Conservation (phyloP, 1,140 invertebrate species). For the Andrena cerasifolii region DNA sequence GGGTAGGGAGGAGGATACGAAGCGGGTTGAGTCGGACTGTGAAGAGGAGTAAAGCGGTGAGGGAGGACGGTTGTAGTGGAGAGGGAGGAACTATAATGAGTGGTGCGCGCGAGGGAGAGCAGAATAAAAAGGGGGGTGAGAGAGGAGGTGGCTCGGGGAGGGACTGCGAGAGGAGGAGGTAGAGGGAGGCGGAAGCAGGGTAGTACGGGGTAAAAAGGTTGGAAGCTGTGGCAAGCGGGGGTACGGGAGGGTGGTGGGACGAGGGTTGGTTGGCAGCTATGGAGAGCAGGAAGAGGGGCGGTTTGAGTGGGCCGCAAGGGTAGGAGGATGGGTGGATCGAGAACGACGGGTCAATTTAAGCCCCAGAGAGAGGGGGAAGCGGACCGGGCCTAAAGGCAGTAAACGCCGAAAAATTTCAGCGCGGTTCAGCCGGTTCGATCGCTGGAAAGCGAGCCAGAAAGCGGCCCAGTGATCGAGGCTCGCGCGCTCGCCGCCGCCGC, state of each 20-base stretch:
- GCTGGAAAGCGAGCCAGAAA: slow-evolving; percentile 60
- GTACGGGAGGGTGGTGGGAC: slow-evolving; percentile 49
- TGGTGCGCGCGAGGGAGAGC: slow-evolving; percentile 74
- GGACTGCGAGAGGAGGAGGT: slow-evolving; percentile 1
- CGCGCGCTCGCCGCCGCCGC: not conserved
- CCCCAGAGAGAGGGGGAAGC: slow-evolving; percentile 54
- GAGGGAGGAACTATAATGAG: slow-evolving; percentile 77
- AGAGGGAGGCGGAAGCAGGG: slow-evolving; percentile 49
- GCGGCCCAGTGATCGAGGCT: slow-evolving; percentile 60
- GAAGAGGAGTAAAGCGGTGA: slow-evolving; percentile 43
- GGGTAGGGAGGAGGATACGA: slow-evolving; percentile 48
- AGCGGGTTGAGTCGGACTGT: slow-evolving; percentile 48
- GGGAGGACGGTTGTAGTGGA: slow-evolving; percentile 41
- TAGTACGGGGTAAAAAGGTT: slow-evolving; percentile 77
- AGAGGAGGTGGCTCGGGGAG: slow-evolving; percentile 62
- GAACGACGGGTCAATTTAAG: slow-evolving; percentile 74
- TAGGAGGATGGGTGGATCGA: slow-evolving; percentile 62
- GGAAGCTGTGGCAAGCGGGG: slow-evolving; percentile 73
- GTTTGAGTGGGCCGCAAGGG: slow-evolving; percentile 38
- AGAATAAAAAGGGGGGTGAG: slow-evolving; percentile 69
- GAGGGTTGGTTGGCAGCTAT: slow-evolving; percentile 38
- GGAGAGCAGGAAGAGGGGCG: slow-evolving; percentile 47
- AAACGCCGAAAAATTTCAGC: slow-evolving; percentile 69
- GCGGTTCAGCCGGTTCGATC: slow-evolving; percentile 64
- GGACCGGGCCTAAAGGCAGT: slow-evolving; percentile 67